Conservation (phyloP, 2,797 vertebrate genomes). For the Thunnus albacares region DNA sequence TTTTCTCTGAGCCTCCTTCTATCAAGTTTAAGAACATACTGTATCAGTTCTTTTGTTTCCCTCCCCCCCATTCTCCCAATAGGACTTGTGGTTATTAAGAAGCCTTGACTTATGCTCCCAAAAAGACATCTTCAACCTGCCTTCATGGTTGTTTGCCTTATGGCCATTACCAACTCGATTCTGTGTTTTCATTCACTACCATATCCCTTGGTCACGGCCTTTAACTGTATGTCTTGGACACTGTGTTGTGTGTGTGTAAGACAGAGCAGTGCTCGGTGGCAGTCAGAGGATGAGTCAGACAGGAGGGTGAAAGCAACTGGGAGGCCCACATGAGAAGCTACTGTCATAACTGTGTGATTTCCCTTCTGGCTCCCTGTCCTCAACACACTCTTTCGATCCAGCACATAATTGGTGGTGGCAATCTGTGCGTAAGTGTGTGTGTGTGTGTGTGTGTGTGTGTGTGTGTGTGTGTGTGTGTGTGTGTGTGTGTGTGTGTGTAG, state of each 20-base stretch:
- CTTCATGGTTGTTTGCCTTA: not conserved
- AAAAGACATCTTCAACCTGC: not conserved
- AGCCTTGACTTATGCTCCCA: not conserved
- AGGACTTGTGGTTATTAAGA: not conserved
- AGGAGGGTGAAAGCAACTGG: conserved; percentile 36
- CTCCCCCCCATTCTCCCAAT: too few species aligned
- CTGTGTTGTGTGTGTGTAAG: not conserved
- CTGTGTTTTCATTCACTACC: not conserved
- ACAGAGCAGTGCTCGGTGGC: conserved; percentile 1
- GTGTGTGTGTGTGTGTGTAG: conserved; percentile 2
- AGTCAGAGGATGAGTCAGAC: conserved; percentile 57
- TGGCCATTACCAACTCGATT: not conserved
- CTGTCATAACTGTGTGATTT: conserved; percentile 68
- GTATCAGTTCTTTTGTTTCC: too few species aligned
- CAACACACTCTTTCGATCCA: conserved; percentile 34
- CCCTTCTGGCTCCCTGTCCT: conserved; percentile 57
- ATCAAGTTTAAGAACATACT: too few species aligned
- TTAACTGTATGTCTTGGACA: conserved; percentile 25
- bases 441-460: conserved; percentile 4
- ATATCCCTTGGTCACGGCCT: not conserved
- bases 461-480: conserved; percentile 1
- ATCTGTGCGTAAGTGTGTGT: conserved; percentile 9
- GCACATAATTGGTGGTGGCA: conserved; percentile 49
- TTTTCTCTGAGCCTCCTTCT: not conserved
- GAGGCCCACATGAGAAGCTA: conserved; percentile 54